Percentiles rank a stretch among this genome's conserved stretches.
These are phyloP conservation scores for Lithophane socia DNA, from an alignment of 2,888 invertebrate species.

Conservation along the genomic window DNA sequence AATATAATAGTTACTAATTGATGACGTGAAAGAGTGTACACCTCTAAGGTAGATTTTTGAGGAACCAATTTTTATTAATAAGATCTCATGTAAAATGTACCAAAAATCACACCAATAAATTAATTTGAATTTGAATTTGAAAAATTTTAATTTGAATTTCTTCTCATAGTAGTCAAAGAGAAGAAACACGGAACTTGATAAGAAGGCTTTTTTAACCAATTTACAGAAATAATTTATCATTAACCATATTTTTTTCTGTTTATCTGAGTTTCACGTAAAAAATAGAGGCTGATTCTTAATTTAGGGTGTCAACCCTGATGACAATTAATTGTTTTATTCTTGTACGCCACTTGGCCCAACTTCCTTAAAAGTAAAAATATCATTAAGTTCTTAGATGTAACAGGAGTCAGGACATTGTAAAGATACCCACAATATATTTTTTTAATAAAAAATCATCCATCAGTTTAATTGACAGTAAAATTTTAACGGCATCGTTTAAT, in stretches of 20 bases:
- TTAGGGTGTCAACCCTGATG: not conserved
- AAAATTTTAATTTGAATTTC: no score
- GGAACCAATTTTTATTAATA: no score
- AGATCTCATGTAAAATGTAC: no score
- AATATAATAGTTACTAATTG: no score
- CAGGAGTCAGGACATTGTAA: not conserved
- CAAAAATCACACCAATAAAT: no score
- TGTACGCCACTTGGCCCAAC: not conserved
- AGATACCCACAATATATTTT: not conserved
- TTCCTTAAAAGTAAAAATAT: not conserved
- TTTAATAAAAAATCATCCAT: conserved; percentile 2
- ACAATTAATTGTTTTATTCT: not conserved
- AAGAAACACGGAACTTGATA: not conserved
- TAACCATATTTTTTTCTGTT: not conserved
- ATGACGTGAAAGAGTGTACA: no score
- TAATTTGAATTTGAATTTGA: no score
- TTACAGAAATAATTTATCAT: not conserved
- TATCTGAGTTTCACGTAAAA: not conserved
- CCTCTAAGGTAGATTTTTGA: no score
- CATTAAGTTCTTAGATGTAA: not conserved
- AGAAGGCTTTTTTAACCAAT: not conserved
- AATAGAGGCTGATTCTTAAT: not conserved
- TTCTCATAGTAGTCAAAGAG: not conserved
- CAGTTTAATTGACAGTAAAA: conserved; percentile 33
- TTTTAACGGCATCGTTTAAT: conserved; percentile 50